These are phyloP conservation scores for Drosophila melanocephala DNA, from an alignment of 2,888 invertebrate genomes.

Conservation along the genomic window DNA sequence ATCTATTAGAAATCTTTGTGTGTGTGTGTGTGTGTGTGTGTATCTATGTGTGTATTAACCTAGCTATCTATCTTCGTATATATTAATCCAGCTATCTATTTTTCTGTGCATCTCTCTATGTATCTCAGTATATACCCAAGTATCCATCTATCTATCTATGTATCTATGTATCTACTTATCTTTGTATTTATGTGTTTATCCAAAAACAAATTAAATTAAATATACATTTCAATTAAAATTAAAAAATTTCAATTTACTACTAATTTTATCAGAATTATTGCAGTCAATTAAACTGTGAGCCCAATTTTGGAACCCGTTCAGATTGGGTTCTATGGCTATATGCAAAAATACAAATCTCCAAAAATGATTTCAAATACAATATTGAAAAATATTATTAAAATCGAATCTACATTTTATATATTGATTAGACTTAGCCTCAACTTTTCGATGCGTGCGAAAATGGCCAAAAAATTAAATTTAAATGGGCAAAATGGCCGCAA, in stretches of 20 bases:
- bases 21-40: conserved; percentile 2
- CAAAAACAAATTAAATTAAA: neutral
- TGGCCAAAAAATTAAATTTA: conserved; percentile 66
- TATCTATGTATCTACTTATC: conserved; percentile 1
- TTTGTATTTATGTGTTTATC: neutral
- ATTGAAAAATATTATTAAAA: neutral
- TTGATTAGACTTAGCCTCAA: too few species aligned
- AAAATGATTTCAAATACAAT: neutral
- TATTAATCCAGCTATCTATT: neutral
- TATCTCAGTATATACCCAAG: neutral
- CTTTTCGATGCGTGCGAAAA: conserved; percentile 17
- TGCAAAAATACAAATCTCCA: neutral
- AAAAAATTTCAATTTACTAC: neutral
- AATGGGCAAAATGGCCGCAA: conserved; percentile 59
- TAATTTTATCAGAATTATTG: neutral
- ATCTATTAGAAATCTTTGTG: neutral
- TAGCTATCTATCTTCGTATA: conserved; percentile 6
- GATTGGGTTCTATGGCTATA: neutral
- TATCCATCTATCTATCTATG: neutral
- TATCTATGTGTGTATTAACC: neutral
- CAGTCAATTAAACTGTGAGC: neutral
- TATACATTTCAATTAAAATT: neutral
- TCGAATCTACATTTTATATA: neutral
- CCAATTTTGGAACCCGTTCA: neutral
- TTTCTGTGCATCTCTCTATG: neutral